Evolutionary conservation across 2,888 invertebrate genomes (phyloP).

Genomic region (Drosophila picticornis): DNA sequence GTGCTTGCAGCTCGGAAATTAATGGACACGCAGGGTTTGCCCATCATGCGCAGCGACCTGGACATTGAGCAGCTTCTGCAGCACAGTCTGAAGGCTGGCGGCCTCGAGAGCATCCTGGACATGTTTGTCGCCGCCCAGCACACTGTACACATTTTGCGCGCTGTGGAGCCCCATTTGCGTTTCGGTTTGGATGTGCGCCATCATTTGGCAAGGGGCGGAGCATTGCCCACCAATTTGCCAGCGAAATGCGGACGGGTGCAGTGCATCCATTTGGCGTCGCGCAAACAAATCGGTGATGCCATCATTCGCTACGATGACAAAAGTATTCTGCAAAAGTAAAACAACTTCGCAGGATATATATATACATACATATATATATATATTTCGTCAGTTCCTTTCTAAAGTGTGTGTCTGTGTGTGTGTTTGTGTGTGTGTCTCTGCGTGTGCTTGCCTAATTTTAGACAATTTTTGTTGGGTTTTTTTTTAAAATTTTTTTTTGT

Average conservation of each 20-base stretch:
- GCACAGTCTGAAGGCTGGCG: constrained; percentile 66
- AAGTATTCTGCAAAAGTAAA: constrained; percentile 82
- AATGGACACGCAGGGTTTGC: constrained; percentile 86
- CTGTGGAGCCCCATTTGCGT: constrained; percentile 91
- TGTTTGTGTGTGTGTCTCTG: constrained; percentile 26
- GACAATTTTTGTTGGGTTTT: constrained; percentile 41
- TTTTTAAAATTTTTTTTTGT: constrained; percentile 13
- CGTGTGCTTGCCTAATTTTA: constrained; percentile 29
- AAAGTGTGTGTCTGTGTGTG: constrained; percentile 19
- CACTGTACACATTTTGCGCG: constrained; percentile 90
- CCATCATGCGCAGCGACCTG: constrained; percentile 88
- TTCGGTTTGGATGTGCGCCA: constrained; percentile 86
- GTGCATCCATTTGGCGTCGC: constrained; percentile 86
- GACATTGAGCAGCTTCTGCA: constrained; percentile 87
- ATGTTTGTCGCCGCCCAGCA: constrained; percentile 89
- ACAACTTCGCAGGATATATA: not conserved
- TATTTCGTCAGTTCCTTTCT: constrained; percentile 66
- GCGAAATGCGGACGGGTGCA: constrained; percentile 69
- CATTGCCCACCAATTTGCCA: constrained; percentile 55
- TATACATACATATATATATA: constrained; percentile 10
- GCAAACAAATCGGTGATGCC: constrained; percentile 85
- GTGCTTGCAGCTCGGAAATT: constrained; percentile 87
- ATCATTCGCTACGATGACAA: constrained; percentile 85
- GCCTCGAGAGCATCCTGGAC: constrained; percentile 87
- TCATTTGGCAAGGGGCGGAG: constrained; percentile 68